Evolutionary conservation across 2,797 vertebrate genomes (phyloP).

Genomic region (Tragelaphus eurycerus): DNA sequence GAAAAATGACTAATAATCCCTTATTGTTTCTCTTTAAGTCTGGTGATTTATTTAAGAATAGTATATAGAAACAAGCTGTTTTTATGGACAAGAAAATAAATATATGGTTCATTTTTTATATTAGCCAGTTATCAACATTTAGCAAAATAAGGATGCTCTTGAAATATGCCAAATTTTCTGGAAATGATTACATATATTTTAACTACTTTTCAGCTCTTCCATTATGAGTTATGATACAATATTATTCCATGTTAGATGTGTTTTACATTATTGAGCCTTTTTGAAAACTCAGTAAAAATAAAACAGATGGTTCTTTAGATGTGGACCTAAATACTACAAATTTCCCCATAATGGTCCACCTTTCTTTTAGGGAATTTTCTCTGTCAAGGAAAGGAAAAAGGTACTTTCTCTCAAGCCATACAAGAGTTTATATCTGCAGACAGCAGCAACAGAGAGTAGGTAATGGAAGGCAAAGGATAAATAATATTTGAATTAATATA

Average conservation of each 20-base stretch:
- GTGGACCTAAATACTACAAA: not conserved
- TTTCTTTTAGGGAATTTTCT: not conserved
- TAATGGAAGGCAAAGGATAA: not conserved
- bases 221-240: not conserved
- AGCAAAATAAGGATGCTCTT: not conserved
- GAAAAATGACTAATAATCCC: not conserved
- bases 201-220: not conserved
- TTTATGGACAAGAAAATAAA: not conserved
- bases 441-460: not conserved
- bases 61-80: not conserved
- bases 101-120: not conserved
- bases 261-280: not conserved
- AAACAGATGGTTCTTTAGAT: not conserved
- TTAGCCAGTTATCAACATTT: not conserved
- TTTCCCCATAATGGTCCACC: not conserved
- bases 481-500: not conserved
- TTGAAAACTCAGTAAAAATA: not conserved
- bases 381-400: not conserved
- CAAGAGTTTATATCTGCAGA: too few relatives aligned
- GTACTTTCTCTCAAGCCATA: not conserved
- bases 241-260: not conserved
- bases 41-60: not conserved
- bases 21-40: not conserved
- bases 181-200: not conserved
- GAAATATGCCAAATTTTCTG: not conserved